Base-by-base conservation (phyloP, 2,888 invertebrate genomes). In the Gortyna flavago region DNA sequence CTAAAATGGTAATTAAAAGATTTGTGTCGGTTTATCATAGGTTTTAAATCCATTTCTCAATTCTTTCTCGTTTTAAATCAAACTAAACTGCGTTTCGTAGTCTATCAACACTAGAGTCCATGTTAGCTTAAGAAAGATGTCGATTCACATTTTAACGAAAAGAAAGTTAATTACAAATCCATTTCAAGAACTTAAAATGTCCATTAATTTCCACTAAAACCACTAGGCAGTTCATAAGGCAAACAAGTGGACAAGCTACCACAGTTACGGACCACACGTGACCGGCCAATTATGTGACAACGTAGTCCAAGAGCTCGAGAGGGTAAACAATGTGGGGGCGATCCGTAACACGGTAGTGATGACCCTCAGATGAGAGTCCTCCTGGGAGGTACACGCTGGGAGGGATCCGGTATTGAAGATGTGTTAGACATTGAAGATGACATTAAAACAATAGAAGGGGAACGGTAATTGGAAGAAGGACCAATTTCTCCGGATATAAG, bases 231-330 rank as follows among this genome's bases (percentile, higher is more conserved):
- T 68, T 66, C 73, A 21, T 78, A 78, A 41, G 80, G 81, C 87
- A 86, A 85, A 85, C 85, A 89, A 87, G 82, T 87, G 86, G 86
- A 86, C 86, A 80, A 74, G 88, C 91, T 91, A 88, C 92, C 89
- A 88, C 87, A 84, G 88, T 91, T 90, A 90, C 91, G 89, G 93
- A 92, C 93, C 93, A 92, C 93, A 93, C 93, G 88, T 90, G 72
- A 70, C 71, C 66, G 32, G 79, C 93, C 92, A 94, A 95, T 94
- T 93, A 93, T 93, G 94, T 95, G 95, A 95, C 94, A 93, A 93
- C 93, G 91, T 89, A 35, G 85, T 74, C 83, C 73, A 89, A 85
- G 86, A 91, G 89, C 79, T 93, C 88, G 89, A 93, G 94, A 93
- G 93, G 87, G 91, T 91, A 95, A 94, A 96, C 92, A 95, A 75